phyloP scores from a whole-genome alignment of 2,888 invertebrate species.

The Acleris emargana region DNA sequence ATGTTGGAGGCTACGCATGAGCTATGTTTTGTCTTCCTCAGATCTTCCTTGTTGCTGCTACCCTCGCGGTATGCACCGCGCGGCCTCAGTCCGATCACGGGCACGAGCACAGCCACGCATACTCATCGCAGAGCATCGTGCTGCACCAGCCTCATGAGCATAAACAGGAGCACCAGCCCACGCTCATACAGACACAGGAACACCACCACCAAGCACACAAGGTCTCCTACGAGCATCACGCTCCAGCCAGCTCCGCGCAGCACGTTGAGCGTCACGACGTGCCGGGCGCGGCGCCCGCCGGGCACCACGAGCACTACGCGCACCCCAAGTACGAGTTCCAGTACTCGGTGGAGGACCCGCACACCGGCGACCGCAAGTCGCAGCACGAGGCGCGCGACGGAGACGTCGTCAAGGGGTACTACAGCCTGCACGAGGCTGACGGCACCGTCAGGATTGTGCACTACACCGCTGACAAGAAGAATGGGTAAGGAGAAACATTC shows the following conservation, averaged over 20 bases:
- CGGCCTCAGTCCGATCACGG: slow-evolving; percentile 38
- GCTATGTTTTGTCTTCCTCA: slow-evolving; percentile 13
- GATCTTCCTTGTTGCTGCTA: slow-evolving; percentile 36
- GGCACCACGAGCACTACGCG: slow-evolving; percentile 50
- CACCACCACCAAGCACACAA: slow-evolving; percentile 43
- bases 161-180: slow-evolving; percentile 37
- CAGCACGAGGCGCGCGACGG: slow-evolving; percentile 70
- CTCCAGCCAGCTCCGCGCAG: slow-evolving; percentile 47
- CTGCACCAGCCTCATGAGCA: slow-evolving; percentile 49
- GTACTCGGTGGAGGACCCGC: slow-evolving; percentile 71
- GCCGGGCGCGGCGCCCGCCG: slow-evolving; percentile 38
- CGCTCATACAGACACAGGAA: slow-evolving; percentile 45
- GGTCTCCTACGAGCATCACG: slow-evolving; percentile 11
- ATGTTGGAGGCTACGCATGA: too few relatives aligned
- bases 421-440: slow-evolving; percentile 66
- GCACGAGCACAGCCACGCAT: slow-evolving; percentile 45
- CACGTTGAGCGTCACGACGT: slow-evolving; percentile 49
- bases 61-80: slow-evolving; percentile 40
- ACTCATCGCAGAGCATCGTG: slow-evolving; percentile 55
- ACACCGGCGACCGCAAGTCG: slow-evolving; percentile 73
- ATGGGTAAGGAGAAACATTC: slow-evolving; percentile 50
- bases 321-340: slow-evolving; percentile 74
- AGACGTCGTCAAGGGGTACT: slow-evolving; percentile 70
- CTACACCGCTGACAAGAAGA: slow-evolving; percentile 64
- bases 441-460: slow-evolving; percentile 69